phyloP scores from a whole-genome alignment of 1,140 invertebrate genomes.

The Brachionus manjavacas region DNA sequence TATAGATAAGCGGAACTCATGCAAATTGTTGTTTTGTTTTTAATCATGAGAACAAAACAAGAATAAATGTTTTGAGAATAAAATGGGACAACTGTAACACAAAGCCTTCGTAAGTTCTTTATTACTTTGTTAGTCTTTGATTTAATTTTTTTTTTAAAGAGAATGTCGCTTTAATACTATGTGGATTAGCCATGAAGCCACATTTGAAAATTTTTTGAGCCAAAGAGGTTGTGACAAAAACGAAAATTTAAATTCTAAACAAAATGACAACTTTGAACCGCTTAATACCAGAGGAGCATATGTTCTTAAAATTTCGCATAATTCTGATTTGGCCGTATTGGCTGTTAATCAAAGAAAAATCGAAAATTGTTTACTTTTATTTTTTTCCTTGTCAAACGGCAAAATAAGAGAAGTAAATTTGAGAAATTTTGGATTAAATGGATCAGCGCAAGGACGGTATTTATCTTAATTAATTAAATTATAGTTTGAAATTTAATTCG shows the following conservation, averaged over 20 bases:
- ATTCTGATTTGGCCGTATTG: conserved; percentile 52
- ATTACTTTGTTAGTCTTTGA: neutral
- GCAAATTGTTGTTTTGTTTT: conserved; percentile 41
- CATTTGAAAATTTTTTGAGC: neutral
- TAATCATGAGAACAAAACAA: conserved; percentile 23
- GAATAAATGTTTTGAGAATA: neutral
- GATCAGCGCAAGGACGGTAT: conserved; percentile 42
- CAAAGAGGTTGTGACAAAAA: conserved; percentile 38
- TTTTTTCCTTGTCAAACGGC: conserved; percentile 51
- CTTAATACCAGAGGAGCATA: conserved; percentile 46
- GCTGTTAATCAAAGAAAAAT: conserved; percentile 53
- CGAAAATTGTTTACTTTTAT: conserved; percentile 48
- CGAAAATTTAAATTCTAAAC: no score
- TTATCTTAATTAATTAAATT: neutral
- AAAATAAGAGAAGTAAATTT: conserved; percentile 48
- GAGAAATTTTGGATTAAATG: conserved; percentile 49
- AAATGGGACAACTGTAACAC: neutral
- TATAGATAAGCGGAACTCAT: neutral
- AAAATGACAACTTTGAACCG: neutral
- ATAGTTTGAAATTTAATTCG: neutral
- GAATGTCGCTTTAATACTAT: conserved; percentile 6
- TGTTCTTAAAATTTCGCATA: conserved; percentile 47
- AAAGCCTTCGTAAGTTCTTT: neutral
- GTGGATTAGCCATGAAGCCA: neutral
- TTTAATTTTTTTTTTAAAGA: neutral